Percentiles rank a stretch among this genome's conserved stretches.
Conservation (phyloP, 2,113 vertebrate genomes). For the Machaerirhynchus nigripectus region DNA sequence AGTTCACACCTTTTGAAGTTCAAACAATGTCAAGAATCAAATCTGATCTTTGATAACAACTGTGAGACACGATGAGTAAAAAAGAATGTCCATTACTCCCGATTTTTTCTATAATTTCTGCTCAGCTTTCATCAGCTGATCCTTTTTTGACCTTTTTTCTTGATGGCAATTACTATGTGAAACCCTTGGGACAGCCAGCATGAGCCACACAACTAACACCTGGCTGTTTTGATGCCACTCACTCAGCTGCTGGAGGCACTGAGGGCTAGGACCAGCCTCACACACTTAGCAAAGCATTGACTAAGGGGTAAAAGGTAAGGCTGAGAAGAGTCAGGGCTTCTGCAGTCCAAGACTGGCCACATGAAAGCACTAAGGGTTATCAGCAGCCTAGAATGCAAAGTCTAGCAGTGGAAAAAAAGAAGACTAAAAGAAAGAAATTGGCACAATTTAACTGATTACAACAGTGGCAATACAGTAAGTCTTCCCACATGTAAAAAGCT, state of each 20-base stretch:
- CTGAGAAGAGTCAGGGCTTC: background rate
- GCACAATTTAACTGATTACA: background rate
- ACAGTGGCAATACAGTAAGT: background rate
- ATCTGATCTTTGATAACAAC: background rate
- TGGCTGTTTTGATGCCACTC: background rate
- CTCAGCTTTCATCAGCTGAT: background rate
- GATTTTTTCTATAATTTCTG: background rate
- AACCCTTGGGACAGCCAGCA: background rate
- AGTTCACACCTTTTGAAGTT: background rate
- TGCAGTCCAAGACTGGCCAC: rapidly evolving
- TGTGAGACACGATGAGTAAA: background rate
- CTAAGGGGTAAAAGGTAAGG: background rate
- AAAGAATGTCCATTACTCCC: background rate
- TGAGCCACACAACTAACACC: background rate
- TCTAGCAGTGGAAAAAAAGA: background rate
- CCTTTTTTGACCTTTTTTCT: background rate
- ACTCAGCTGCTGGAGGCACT: background rate
- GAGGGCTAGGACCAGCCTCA: background rate
- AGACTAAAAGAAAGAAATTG: background rate
- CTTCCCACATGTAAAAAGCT: background rate
- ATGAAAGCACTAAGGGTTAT: background rate
- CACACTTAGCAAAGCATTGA: background rate
- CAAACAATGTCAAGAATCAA: background rate
- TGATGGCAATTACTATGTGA: background rate
- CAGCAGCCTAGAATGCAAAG: background rate